Base-by-base conservation (phyloP, 2,113 vertebrate species). In the Megaceryle torquata region DNA sequence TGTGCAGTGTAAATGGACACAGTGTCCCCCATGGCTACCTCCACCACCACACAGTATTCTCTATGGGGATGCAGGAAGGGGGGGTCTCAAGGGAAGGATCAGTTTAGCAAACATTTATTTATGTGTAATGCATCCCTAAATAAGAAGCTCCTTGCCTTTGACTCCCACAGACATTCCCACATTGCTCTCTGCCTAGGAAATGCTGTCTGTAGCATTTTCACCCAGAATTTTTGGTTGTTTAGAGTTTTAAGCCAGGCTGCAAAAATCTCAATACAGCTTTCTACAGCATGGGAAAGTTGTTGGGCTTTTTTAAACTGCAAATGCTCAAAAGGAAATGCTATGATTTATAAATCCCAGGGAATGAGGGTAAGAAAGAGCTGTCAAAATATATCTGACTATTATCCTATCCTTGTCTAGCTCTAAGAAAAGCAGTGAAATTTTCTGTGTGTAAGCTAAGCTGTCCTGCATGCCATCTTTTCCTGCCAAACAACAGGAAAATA, bases 21-120 rank as follows among this genome's bases (percentile, higher is more conserved):
- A 16, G 1, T 1, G 0, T 65, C 44, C 75, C 33, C 56, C 1
- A 0, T 3, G 26, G 11, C 39, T 17, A 22, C 25, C 48, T 53
- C 35, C 37, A 46, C 13, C 57, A 35, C 22, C 43, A 70, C 0
- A 2, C 15, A 41, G 4, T 21, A n/a, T 12, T 35, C 46, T 15
- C 51, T 43, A 10, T 7, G 2, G 11, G 29, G 64, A 78, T 24
- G 41, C 56, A 67, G n/a, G 25, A 79, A 37, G 11, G 10, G 59
- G n/a, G 60, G 60, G n/a, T 65, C 43, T 25, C 37, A 31, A 80
- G 57, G 53, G 43, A 75, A 86, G 18, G 11, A 29, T 15, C 51
- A 11, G 7, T 63, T 90, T 20, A 56, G 37, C 8, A 85, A 90
- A 29, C 7, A 43, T 13, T 59, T 44, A 28, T 37, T 78, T 46